Evolutionary conservation across 2,113 vertebrate species (phyloP).

Genomic region (Leucopsar rothschildi): DNA sequence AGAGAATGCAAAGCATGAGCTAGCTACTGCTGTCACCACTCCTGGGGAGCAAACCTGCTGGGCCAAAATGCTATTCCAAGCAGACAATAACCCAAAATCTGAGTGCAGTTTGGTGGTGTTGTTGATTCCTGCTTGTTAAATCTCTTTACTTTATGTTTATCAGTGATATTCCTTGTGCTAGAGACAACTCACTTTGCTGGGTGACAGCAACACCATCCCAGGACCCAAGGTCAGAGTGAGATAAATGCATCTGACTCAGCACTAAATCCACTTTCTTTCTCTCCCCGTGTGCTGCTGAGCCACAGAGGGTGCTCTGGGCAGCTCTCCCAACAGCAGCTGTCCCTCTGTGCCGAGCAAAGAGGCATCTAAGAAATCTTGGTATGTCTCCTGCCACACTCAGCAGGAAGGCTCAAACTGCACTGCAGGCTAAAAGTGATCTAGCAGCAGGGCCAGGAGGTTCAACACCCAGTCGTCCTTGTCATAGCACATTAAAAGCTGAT

Average conservation of each 20-base stretch:
- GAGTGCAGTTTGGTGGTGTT: background rate
- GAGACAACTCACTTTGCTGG: fast-evolving
- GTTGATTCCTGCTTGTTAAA: background rate
- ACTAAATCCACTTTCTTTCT: background rate
- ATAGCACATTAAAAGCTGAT: constrained; percentile 4
- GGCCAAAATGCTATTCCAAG: background rate
- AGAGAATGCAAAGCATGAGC: background rate
- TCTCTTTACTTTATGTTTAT: background rate
- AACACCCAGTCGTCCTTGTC: constrained; percentile 50
- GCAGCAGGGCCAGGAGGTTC: constrained; percentile 23
- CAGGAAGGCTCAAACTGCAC: constrained; percentile 37
- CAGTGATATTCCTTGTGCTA: background rate
- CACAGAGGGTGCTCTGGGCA: constrained; percentile 40
- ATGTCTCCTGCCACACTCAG: constrained; percentile 37
- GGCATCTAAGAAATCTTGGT: constrained; percentile 53
- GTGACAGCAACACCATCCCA: background rate
- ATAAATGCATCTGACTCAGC: constrained; percentile 48
- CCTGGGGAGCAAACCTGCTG: background rate
- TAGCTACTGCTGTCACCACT: background rate
- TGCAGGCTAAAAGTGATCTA: constrained; percentile 43
- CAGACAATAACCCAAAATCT: background rate
- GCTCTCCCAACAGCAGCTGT: constrained; percentile 56
- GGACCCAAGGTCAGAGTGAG: background rate
- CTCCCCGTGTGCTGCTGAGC: background rate
- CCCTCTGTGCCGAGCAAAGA: background rate